phyloP scores from a whole-genome alignment of 2,888 invertebrate genomes.

The Lampropteryx suffumata region DNA sequence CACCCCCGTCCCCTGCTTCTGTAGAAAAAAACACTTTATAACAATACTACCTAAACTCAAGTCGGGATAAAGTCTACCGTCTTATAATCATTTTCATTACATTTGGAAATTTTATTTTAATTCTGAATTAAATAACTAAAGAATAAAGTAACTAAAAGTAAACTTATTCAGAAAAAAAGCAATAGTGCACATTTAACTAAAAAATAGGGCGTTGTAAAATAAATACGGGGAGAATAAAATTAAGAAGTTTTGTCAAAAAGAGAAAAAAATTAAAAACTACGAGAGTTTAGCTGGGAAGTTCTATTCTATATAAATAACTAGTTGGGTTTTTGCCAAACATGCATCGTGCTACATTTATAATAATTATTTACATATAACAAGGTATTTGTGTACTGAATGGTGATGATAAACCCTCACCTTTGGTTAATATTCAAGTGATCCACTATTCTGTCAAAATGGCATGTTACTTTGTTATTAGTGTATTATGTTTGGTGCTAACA shows the following conservation, averaged over 20 bases:
- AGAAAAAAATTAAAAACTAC: neutral
- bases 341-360: constrained; percentile 57
- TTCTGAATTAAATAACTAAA: too few relatives aligned
- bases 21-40: constrained; percentile 35
- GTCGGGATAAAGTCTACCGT: too few relatives aligned
- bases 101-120: too few relatives aligned
- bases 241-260: constrained; percentile 11
- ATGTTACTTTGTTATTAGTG: constrained; percentile 39
- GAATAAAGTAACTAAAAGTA: too few relatives aligned
- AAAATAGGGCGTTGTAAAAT: constrained; percentile 18
- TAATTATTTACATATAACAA: constrained; percentile 3
- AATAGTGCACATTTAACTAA: constrained; percentile 40
- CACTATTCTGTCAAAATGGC: constrained; percentile 70
- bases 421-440: constrained; percentile 57
- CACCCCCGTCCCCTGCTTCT: constrained; percentile 79
- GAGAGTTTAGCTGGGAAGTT: neutral
- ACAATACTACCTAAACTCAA: neutral
- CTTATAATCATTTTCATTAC: too few relatives aligned
- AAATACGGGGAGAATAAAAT: constrained; percentile 6
- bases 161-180: constrained; percentile 3
- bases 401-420: constrained; percentile 54
- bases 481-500: constrained; percentile 22
- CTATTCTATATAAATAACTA: too few relatives aligned
- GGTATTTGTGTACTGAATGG: constrained; percentile 19
- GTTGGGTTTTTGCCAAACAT: constrained; percentile 42